Percentiles rank a stretch among this genome's conserved stretches.
Evolutionary conservation across 2,797 vertebrate species (phyloP).

Genomic region (Emydoidea blandingii): DNA sequence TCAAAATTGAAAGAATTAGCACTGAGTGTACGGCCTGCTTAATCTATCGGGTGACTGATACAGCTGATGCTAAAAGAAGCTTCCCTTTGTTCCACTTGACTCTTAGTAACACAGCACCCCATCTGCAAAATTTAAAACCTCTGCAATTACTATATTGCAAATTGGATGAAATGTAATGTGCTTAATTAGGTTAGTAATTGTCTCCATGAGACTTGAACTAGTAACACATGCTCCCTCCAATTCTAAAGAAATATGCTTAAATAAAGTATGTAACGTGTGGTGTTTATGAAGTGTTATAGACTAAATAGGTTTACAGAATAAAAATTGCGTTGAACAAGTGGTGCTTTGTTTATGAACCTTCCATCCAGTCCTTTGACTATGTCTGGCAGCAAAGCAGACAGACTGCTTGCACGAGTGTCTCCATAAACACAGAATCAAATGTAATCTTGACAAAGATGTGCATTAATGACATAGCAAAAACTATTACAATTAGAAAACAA

Average conservation of each 20-base stretch:
- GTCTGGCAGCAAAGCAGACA: constrained; percentile 15
- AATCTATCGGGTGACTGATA: neutral
- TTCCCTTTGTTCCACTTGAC: neutral
- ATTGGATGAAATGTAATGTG: neutral
- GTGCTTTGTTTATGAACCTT: constrained; percentile 7
- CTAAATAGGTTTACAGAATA: neutral
- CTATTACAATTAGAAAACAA: neutral
- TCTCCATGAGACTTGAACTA: neutral
- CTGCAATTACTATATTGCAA: neutral
- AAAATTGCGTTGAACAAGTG: constrained; percentile 45
- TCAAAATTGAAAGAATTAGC: neutral
- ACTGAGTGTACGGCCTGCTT: neutral
- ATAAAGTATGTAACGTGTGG: neutral
- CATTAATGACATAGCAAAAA: neutral
- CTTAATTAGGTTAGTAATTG: constrained; percentile 1
- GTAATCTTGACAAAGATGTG: neutral
- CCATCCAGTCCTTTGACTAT: neutral
- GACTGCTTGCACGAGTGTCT: neutral
- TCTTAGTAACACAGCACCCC: neutral
- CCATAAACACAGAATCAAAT: neutral
- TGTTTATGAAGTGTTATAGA: neutral
- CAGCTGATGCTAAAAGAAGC: neutral
- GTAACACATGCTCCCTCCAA: neutral
- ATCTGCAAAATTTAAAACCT: neutral
- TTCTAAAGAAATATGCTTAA: constrained; percentile 17